These are phyloP conservation scores for Proales similis DNA, from an alignment of 1,140 invertebrate genomes.

Conservation along the genomic window DNA sequence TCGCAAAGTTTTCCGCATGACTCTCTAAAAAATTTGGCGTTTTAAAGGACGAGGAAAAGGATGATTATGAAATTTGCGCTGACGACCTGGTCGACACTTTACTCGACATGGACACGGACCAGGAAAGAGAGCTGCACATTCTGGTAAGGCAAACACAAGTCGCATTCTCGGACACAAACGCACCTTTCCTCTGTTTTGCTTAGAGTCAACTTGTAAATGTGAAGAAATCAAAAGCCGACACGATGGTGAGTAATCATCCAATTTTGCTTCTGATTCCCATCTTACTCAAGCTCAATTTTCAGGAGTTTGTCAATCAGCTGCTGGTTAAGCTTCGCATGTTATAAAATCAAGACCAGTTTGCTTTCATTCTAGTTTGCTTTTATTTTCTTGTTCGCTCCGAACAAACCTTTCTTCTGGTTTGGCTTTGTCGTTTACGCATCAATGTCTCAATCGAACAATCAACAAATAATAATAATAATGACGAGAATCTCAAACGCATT, in stretches of 20 bases:
- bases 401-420: too few relatives aligned
- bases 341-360: too few relatives aligned
- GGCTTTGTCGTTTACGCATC: too few relatives aligned
- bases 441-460: too few relatives aligned
- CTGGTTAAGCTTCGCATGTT: conserved; percentile 30
- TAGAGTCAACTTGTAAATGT: conserved; percentile 31
- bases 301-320: conserved; percentile 35
- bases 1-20: background rate
- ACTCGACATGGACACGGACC: conserved; percentile 28
- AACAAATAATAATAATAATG: too few relatives aligned
- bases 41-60: conserved; percentile 25
- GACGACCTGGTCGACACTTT: conserved; percentile 34
- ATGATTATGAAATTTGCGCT: conserved; percentile 37
- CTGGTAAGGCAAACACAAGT: background rate
- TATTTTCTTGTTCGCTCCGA: too few relatives aligned
- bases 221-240: conserved; percentile 15
- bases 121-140: conserved; percentile 24
- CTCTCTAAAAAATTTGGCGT: background rate
- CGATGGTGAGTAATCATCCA: background rate
- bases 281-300: background rate
- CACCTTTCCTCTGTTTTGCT: background rate
- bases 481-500: too few relatives aligned
- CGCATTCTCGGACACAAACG: background rate
- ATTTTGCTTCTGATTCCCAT: too few relatives aligned
- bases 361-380: too few relatives aligned